Conservation (phyloP, 2,797 vertebrate species). For the Dermochelys coriacea region DNA sequence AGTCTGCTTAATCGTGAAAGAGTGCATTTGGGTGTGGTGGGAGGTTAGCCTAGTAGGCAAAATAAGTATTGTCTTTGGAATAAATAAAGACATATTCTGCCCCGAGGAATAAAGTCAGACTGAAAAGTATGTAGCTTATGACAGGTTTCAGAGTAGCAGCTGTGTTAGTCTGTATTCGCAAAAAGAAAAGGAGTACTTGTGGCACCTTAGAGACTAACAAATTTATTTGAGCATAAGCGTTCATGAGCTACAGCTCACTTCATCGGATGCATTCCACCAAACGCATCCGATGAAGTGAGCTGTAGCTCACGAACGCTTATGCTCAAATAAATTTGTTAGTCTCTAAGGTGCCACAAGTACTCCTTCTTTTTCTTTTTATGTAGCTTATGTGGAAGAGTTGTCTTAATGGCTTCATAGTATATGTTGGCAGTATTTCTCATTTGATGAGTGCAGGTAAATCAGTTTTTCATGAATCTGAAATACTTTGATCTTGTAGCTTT, state of each 20-base stretch:
- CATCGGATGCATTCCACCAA: too few species aligned
- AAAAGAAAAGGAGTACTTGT: too few species aligned
- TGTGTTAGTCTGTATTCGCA: too few species aligned
- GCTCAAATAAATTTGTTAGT: too few species aligned
- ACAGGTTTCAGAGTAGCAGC: too few species aligned
- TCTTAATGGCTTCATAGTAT: not conserved
- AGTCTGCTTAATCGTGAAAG: not conserved
- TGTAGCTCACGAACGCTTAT: too few species aligned
- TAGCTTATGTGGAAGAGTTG: not conserved
- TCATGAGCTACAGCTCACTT: too few species aligned
- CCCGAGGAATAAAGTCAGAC: not conserved
- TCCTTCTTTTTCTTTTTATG: too few species aligned
- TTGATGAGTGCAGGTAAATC: not conserved
- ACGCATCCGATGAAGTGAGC: too few species aligned
- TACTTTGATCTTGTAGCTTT: not conserved
- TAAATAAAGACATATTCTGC: not conserved
- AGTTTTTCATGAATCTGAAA: not conserved
- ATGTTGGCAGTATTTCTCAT: not conserved
- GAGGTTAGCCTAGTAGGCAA: not conserved
- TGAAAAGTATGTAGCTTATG: not conserved
- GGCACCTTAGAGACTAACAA: too few species aligned
- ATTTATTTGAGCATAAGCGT: too few species aligned
- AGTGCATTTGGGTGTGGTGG: not conserved
- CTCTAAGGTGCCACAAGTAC: too few species aligned
- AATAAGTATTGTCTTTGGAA: not conserved